Evolutionary conservation across 2,113 vertebrate species (phyloP), one percentile per base, ranked within the genome.

Genomic region (Daboia siamensis): DNA sequence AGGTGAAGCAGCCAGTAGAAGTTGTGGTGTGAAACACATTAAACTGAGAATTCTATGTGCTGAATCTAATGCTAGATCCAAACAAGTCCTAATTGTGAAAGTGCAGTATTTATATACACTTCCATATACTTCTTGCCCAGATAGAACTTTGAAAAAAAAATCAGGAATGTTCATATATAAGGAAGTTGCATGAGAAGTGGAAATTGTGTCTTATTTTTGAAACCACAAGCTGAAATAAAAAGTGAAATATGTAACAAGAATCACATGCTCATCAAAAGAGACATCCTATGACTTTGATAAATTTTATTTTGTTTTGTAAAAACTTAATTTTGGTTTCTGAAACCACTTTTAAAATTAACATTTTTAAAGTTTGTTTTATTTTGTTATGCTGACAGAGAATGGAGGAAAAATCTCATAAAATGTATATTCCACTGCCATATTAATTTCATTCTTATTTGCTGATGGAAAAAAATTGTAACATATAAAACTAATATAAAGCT

Each of bases 51-150:
- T 52, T 5, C 86, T 64, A 56, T 23, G 46, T 89, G 15, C 5
- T 80, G 92, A 94, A 61, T 87, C 93, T 6, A 91, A 93, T 59
- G 88, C 92, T 33, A 55, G 44, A 93, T 89, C 88, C 84, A 86
- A 54, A 80, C n/a, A 80, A 54, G 44, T 29, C 51, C 33, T 86
- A 86, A 64, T 86, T 90, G 56, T 93, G 92, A 93, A 93, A 93
- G 29, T 86, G 44, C 44, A n/a, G 24, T 64, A 54, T 90, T 86
- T 90, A 86, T 17, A 90, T 54, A 39, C 23, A 5, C 5, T 61
- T 17, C 4, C 46, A 90, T 44, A 51, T 51, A 51, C 48, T 51
- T 51, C 48, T 51, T 8, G 8, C 48, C 48, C 48, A 51, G 48
- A 51, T 51, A 51, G 86, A 48, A 80, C 15, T 51, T 93, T 46